Conservation (phyloP, 2,888 invertebrate species). For the Axea sp. region DNA sequence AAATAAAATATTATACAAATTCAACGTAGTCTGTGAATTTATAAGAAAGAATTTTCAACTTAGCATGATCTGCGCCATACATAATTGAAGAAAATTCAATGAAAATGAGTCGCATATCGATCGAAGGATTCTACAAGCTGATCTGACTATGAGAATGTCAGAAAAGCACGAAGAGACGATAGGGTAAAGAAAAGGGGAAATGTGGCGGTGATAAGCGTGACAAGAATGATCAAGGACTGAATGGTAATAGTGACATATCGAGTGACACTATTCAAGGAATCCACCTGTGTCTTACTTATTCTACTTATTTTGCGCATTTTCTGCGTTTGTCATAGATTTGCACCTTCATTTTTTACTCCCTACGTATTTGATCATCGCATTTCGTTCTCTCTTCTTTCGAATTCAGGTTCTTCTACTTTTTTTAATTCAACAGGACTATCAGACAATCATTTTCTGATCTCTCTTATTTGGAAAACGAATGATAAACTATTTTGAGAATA, state of each 20-base stretch:
- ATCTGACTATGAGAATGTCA: conserved; percentile 24
- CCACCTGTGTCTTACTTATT: conserved; percentile 64
- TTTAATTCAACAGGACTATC: conserved; percentile 21
- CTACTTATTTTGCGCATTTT: conserved; percentile 59
- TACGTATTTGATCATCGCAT: conserved; percentile 45
- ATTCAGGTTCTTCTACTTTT: conserved; percentile 9
- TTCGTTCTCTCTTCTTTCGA: conserved; percentile 24
- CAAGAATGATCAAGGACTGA: conserved; percentile 74
- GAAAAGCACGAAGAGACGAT: conserved; percentile 6
- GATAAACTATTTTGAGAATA: conserved; percentile 45
- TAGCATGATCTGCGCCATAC: conserved; percentile 17
- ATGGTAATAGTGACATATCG: conserved; percentile 63
- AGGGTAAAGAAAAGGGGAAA: conserved; percentile 16
- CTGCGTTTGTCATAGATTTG: conserved; percentile 16
- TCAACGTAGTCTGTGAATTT: conserved; percentile 17
- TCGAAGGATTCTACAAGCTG: conserved; percentile 44
- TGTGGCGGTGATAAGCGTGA: conserved; percentile 71
- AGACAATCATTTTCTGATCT: conserved; percentile 51
- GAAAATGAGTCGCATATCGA: conserved; percentile 73
- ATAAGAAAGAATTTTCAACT: conserved; percentile 38
- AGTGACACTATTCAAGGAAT: conserved; percentile 54
- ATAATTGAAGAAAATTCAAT: conserved; percentile 62
- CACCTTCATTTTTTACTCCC: conserved; percentile 14
- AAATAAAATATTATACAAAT: conserved; percentile 28
- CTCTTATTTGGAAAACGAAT: conserved; percentile 38